Evolutionary conservation across 2,797 vertebrate genomes (phyloP), one percentile per base, ranked within the genome.

Genomic region (Acanthurus lineatus): DNA sequence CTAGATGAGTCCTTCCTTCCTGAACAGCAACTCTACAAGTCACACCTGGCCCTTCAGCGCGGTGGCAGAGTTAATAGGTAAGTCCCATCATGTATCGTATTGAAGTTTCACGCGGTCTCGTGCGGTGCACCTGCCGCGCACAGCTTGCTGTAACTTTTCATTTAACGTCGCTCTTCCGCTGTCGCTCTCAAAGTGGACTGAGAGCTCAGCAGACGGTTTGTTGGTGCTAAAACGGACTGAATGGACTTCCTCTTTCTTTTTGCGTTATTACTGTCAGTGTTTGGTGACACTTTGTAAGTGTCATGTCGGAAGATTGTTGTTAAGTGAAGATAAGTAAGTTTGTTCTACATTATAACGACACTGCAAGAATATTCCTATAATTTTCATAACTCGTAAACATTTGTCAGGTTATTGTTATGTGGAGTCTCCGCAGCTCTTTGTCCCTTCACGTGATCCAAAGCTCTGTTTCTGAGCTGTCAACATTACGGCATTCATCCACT

Each of bases 21-120:
- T 96, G 79, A 93, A 94, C 91, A 96, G 95, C 87, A 96, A 96
- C 93, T 96, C 95, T 47, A 95, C 94, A n/a, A 96, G 95, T 91
- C 95, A 95, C 57, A 95, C 94, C 64, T 95, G 96, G 94, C 96
- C 96, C 28, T 96, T 96, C 94, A 95, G 96, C 88, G 96, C 96
- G 3, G 91, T 96, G 83, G 96, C 96, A 5, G 95, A 96, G 86
- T 79, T 96, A 58, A 92, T 96, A 92, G 95, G 96, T 96, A 81
- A 6, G 79, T 11, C 28, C 6, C 52, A 25, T 25, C 25, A 14
- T 45, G 44, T 17, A 15, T n/a, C 19, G 5, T 1, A 20, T 7
- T 52, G 19, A 52, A n/a, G 47, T 17, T 49, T 14, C 2, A 0
- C 44, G 4, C 10, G 1, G 16, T 40, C 38, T 1, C 2, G 38